Evolutionary conservation across 2,113 vertebrate genomes (phyloP).

Genomic region (Tapirus terrestris): DNA sequence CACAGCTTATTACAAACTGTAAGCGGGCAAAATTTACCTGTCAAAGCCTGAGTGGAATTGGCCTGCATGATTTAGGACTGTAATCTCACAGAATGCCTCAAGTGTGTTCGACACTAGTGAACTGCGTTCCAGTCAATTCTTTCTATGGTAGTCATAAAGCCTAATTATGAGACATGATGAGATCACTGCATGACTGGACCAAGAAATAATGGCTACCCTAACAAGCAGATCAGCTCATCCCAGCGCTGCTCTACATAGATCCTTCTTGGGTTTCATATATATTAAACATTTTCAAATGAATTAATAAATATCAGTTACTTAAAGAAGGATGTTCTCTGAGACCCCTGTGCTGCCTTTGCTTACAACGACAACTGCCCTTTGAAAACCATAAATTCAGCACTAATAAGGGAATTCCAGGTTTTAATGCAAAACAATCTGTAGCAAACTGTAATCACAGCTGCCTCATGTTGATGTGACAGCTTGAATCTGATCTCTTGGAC

Average conservation of each 20-base stretch:
- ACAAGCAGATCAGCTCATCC: neutral
- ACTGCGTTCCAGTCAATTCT: neutral
- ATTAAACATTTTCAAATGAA: neutral
- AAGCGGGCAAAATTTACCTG: neutral
- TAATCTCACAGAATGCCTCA: neutral
- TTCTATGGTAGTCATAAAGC: conserved; percentile 42
- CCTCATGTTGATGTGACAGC: neutral
- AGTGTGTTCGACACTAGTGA: neutral
- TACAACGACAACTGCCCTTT: conserved; percentile 61
- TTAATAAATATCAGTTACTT: neutral
- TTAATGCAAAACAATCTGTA: neutral
- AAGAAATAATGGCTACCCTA: neutral
- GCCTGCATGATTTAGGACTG: neutral
- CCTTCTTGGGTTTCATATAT: neutral
- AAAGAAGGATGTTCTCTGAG: neutral
- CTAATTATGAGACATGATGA: conserved; percentile 45
- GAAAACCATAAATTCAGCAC: conserved; percentile 53
- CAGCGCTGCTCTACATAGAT: neutral
- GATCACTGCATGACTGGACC: neutral
- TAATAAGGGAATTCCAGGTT: neutral
- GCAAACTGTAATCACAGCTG: neutral
- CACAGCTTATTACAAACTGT: neutral
- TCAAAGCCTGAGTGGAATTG: neutral
- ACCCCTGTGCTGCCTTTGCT: neutral
- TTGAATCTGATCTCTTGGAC: neutral